Conservation (phyloP, 2,113 vertebrate genomes). For the Centropristis striata region DNA sequence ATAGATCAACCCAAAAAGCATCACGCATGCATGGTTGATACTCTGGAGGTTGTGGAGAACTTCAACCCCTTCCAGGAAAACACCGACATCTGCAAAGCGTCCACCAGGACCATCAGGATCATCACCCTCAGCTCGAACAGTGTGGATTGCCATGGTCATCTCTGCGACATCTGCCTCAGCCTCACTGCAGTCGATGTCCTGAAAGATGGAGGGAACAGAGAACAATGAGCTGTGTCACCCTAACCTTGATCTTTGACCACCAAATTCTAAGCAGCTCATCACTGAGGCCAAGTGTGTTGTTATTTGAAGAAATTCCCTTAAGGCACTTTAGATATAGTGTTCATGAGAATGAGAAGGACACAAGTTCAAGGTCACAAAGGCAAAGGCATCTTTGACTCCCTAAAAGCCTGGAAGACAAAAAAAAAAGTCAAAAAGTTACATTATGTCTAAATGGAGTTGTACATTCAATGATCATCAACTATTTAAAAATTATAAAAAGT, state of each 20-base stretch:
- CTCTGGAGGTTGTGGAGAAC: too few relatives aligned
- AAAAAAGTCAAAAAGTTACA: background rate
- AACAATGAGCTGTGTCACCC: conserved; percentile 3
- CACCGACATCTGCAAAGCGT: background rate
- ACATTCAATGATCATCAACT: background rate
- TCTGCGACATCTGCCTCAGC: background rate
- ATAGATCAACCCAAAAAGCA: too few relatives aligned
- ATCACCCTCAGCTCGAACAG: background rate
- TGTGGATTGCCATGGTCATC: conserved; percentile 1
- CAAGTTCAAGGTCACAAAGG: conserved; percentile 21
- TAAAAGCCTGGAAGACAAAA: background rate
- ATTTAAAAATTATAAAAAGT: background rate
- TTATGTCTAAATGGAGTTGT: background rate
- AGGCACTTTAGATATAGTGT: background rate
- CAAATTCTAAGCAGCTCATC: conserved; percentile 8
- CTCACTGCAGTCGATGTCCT: conserved; percentile 11
- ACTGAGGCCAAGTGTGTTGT: background rate
- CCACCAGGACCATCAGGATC: background rate
- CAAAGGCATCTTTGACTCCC: background rate
- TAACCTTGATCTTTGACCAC: conserved; percentile 5
- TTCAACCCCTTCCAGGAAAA: too few relatives aligned
- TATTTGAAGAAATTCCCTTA: too few relatives aligned
- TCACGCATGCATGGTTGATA: too few relatives aligned
- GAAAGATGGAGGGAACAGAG: background rate
- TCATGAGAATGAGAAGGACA: conserved; percentile 9